phyloP scores from a whole-genome alignment of 2,113 vertebrate species.

The Pleuronectes platessa region DNA sequence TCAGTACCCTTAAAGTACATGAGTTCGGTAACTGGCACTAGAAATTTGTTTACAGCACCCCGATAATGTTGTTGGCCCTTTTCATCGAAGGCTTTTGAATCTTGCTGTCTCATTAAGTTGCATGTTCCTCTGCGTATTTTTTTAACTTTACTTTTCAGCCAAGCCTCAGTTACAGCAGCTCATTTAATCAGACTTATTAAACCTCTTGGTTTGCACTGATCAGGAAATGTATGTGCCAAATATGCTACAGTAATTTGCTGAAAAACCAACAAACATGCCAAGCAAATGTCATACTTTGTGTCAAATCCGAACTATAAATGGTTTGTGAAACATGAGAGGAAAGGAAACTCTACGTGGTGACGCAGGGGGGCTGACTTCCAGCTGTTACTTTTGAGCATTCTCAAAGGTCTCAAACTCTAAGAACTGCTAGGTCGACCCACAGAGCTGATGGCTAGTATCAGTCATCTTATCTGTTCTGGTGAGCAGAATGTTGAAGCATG shows the following conservation, averaged over 20 bases:
- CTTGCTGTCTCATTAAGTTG: too few species aligned
- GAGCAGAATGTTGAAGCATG: constrained; percentile 21
- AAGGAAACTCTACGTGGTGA: constrained; percentile 17
- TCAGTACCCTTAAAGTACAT: too few species aligned
- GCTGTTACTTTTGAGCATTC: constrained; percentile 31
- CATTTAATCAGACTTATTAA: neutral
- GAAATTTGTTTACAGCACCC: too few species aligned
- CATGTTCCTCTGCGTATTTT: too few species aligned
- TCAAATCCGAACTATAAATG: constrained; percentile 19
- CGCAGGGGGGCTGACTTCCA: constrained; percentile 15
- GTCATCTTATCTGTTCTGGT: neutral
- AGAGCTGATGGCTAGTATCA: neutral
- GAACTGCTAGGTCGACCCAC: neutral
- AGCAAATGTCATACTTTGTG: neutral
- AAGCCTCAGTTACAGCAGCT: neutral
- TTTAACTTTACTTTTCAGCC: neutral
- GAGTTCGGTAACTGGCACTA: too few species aligned
- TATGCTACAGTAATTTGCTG: neutral
- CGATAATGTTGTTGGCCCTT: too few species aligned
- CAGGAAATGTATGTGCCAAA: neutral
- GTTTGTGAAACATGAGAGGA: constrained; percentile 1
- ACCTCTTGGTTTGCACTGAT: neutral
- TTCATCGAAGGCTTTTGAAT: too few species aligned
- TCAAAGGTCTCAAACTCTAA: constrained; percentile 12
- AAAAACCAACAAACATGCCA: too few species aligned